phyloP scores from a whole-genome alignment of 2,113 vertebrate species.

The Corvus moneduloides region DNA sequence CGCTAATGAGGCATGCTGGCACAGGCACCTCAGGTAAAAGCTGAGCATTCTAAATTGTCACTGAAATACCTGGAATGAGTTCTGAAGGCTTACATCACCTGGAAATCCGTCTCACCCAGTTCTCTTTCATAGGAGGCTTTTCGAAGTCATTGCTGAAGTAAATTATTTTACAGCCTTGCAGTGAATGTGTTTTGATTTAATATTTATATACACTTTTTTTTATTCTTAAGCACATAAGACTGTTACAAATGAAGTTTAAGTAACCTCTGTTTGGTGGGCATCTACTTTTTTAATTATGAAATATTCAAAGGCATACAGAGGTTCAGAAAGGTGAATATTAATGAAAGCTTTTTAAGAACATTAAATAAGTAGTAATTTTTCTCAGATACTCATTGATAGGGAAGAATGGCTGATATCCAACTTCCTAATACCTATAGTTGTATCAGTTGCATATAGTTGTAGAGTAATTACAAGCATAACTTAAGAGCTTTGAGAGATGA shows the following conservation, averaged over 20 bases:
- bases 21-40: not conserved
- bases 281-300: not conserved
- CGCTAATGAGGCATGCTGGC: not conserved
- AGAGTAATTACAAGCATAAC: not conserved
- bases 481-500: not conserved
- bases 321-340: not conserved
- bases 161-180: not conserved
- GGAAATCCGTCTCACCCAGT: not conserved
- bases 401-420: accelerated
- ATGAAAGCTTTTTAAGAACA: not conserved
- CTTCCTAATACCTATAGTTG: not conserved
- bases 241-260: not conserved
- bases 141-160: not conserved
- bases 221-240: not conserved
- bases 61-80: not conserved
- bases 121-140: not conserved
- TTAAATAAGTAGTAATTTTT: not conserved
- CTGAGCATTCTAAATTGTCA: not conserved
- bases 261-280: not conserved
- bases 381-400: not conserved
- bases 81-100: not conserved
- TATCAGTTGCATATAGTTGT: not conserved
- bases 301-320: not conserved
- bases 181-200: not conserved
- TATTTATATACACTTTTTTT: not conserved